Base-by-base conservation (phyloP, 2,888 invertebrate species). In the Acrobasis suavella region DNA sequence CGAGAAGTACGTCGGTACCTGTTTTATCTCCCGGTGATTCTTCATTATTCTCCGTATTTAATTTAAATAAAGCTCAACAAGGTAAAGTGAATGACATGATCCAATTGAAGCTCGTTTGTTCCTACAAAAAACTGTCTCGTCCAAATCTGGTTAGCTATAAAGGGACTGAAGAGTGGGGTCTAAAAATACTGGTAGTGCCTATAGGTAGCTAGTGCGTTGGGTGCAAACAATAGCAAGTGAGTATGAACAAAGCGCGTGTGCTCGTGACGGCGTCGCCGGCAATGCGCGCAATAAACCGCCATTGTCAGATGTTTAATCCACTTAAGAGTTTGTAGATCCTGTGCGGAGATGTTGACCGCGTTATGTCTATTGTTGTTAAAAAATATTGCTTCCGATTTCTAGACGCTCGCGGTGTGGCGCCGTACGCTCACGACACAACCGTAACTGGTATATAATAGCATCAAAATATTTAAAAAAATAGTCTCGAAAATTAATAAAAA, bases 221-320 rank as follows among this genome's bases (percentile, higher is more conserved):
- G 62, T 69, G 75, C 83, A 80, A 83, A 86, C 83, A 86, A 85
- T 79, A 69, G 75, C 73, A 67, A 74, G 73, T 71, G 72, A 70
- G 74, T 76, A 78, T 77, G 79, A 80, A 81, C 78, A 82, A 82
- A 77, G 78, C 74, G 68, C 76, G 72, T 77, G 71, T 82, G 78
- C 75, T 78, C 68, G 71, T 74, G 82, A 78, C 80, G 76, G 70
- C 72, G 72, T 65, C 70, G 66, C 64, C 67, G 72, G 72, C 76
- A 80, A 77, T 78, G 75, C 75, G 72, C 75, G 79, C 81, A 85
- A 83, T 86, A 86, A 85, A 81, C 76, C 72, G 80, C 82, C 78
- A 81, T 89, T 89, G 87, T 89, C 70, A 80, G 76, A 77, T 86
- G 76, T 89, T 89, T 90, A 88, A 88, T 89, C 85, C 87, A 88